Conservation (phyloP, 2,797 vertebrate species). For the Neosalanx taihuensis region DNA sequence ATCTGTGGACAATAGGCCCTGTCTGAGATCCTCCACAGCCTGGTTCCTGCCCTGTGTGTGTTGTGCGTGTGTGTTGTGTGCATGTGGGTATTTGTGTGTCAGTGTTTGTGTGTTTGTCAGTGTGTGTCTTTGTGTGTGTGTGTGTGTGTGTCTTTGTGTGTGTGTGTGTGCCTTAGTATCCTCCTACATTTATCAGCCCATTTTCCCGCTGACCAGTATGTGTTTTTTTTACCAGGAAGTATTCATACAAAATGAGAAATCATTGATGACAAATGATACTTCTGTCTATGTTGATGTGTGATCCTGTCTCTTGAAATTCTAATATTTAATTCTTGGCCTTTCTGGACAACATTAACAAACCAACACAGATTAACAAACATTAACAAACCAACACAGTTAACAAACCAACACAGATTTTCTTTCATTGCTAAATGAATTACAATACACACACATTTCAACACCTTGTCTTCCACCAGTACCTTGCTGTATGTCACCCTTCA, state of each 20-base stretch:
- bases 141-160: neutral
- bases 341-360: no score
- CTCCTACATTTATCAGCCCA: no score
- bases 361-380: no score
- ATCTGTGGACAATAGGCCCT: constrained; percentile 35
- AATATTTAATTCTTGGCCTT: no score
- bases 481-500: neutral
- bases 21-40: constrained; percentile 1
- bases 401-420: no score
- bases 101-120: neutral
- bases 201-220: no score
- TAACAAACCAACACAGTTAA: no score
- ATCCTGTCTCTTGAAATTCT: no score
- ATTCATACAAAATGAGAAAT: no score
- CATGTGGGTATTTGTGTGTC: neutral
- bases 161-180: neutral
- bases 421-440: neutral
- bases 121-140: neutral
- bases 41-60: constrained; percentile 14
- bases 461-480: neutral
- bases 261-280: no score
- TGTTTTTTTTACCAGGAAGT: no score
- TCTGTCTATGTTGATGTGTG: no score
- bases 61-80: neutral
- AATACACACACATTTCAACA: neutral